Evolutionary conservation across 92 coral and sea anemone species (phyloP).

Genomic region (Porites evermanni): DNA sequence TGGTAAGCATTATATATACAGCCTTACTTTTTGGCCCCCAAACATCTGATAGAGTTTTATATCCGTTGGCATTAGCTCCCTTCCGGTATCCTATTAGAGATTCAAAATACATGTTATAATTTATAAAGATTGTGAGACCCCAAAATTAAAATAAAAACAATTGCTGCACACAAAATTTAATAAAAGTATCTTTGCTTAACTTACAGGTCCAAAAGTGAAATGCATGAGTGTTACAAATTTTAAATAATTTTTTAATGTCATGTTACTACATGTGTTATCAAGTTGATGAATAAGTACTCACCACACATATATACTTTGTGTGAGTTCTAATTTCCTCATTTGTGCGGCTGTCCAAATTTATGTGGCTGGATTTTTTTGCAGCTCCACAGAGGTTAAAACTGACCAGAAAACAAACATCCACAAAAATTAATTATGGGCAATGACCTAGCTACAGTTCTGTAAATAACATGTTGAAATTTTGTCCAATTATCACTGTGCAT

Average conservation of each 20-base stretch:
- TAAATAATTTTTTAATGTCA: no score
- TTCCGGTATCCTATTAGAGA: constrained; percentile 82
- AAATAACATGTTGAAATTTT: neutral
- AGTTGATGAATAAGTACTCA: constrained; percentile 14
- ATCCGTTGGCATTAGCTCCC: constrained; percentile 94
- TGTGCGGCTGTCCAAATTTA: constrained; percentile 83
- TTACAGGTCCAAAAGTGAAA: no score
- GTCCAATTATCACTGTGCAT: no score
- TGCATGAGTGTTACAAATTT: no score
- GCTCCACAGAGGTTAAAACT: constrained; percentile 89
- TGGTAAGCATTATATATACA: no score
- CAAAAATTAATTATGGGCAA: neutral
- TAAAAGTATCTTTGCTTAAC: no score
- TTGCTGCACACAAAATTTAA: no score
- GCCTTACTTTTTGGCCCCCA: constrained; percentile 90
- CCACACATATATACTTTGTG: constrained; percentile 93
- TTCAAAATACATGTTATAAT: neutral
- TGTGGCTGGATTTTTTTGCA: constrained; percentile 80
- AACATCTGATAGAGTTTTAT: constrained; percentile 90
- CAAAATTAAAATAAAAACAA: neutral
- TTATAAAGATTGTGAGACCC: neutral
- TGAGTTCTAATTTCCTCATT: constrained; percentile 84
- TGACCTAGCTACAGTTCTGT: no score
- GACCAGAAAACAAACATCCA: neutral
- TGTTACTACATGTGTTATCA: no score